These are phyloP conservation scores for Dasypolia templi DNA, from an alignment of 2,888 invertebrate species.

Conservation along the genomic window DNA sequence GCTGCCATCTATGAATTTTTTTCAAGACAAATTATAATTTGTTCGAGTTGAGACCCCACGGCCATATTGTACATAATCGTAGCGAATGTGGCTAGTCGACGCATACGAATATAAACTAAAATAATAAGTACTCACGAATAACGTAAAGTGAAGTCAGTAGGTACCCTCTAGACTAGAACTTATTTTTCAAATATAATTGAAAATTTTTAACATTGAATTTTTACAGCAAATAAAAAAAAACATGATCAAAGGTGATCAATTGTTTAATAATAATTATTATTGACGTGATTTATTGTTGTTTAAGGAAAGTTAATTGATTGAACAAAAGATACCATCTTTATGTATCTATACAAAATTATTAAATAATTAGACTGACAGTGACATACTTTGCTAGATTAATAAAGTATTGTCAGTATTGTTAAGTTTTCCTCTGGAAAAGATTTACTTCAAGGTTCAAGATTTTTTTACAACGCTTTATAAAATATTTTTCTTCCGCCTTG, in stretches of 20 bases:
- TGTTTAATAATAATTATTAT: conserved; percentile 3
- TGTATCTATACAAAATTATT: conserved; percentile 20
- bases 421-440: neutral
- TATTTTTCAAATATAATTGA: conserved; percentile 39
- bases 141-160: no score
- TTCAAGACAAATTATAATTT: no score
- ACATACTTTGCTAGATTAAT: conserved; percentile 18
- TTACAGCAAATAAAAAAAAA: conserved; percentile 2
- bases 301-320: conserved; percentile 8
- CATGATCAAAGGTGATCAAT: conserved; percentile 7
- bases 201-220: conserved; percentile 14
- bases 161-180: neutral
- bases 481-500: neutral
- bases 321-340: conserved; percentile 27
- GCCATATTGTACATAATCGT: no score
- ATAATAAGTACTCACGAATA: no score
- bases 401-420: conserved; percentile 4
- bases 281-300: neutral
- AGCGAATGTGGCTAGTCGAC: no score
- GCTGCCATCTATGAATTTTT: no score
- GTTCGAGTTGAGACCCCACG: no score
- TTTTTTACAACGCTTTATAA: neutral
- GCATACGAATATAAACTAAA: no score
- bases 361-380: conserved; percentile 34
- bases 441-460: neutral